Evolutionary conservation across 2,113 vertebrate species (phyloP), one percentile per base, ranked within the genome.

Genomic region (Entelurus aequoreus): DNA sequence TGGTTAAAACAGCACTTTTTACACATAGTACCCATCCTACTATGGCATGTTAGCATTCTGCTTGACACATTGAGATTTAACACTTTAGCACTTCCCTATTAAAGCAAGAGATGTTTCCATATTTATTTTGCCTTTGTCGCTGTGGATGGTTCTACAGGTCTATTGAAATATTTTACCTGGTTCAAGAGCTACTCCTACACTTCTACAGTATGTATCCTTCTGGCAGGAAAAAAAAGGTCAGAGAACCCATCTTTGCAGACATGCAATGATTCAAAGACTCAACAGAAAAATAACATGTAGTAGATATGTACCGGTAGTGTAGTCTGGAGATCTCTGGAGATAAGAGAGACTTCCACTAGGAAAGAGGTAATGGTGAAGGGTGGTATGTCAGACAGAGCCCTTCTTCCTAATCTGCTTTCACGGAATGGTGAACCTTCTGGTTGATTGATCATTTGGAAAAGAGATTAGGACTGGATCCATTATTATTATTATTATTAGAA

Each of bases 171-270:
- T 8, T 65, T 60, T 44, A 65, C 48, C 14, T 56, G 28, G 47
- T 62, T 21, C 19, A 54, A 47, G 28, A 15, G 63, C 1, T 5
- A 6, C 56, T 48, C 58, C 36, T 54, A 66, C 63, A 65, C 28
- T 46, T 37, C 21, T 8, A 46, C 42, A 44, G 6, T 8, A 54
- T 42, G 6, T 50, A 56, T 51, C 16, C 38, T 52, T n/a, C 37
- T 48, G 55, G 36, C 51, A 28, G 15, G 16, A 42, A 55, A 59
- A 60, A 62, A 50, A 57, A 51, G 58, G 77, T 61, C 69, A 71
- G 61, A 15, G 28, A 63, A 60, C 11, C 48, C 56, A 62, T 64
- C 51, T 63, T 14, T 6, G 55, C n/a, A 54, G 49, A 42, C 19
- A 36, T 28, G 28, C 28, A 56, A 60, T 11, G 0, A 6, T 36